Percentiles rank a stretch among this genome's conserved stretches.
Evolutionary conservation across 2,888 invertebrate species (phyloP).

Genomic region (Marasmarcha lunaedactyla): DNA sequence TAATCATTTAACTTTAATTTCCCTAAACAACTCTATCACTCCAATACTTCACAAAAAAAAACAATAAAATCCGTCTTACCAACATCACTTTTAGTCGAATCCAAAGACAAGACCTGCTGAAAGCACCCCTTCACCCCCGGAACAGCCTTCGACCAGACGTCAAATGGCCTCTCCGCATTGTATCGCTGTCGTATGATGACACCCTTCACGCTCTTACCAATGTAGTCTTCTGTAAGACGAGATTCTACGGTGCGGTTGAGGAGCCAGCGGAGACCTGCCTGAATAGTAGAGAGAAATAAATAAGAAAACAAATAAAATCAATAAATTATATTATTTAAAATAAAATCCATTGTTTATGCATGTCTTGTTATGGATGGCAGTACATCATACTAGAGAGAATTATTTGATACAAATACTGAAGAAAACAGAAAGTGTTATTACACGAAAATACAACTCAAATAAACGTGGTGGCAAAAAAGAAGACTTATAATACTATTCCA

Average conservation of each 20-base stretch:
- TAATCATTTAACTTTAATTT: no score
- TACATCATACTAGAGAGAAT: no score
- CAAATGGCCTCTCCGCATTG: constrained; percentile 39
- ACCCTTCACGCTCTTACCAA: constrained; percentile 20
- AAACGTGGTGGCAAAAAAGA: no score
- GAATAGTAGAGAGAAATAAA: constrained; percentile 10
- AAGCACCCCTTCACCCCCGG: constrained; percentile 42
- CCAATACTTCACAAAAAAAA: no score
- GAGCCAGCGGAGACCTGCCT: constrained; percentile 50
- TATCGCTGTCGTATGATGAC: constrained; percentile 42
- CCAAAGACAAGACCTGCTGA: constrained; percentile 42
- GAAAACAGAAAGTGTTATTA: no score
- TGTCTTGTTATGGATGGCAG: no score
- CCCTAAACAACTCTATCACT: no score
- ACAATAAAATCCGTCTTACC: constrained; percentile 33
- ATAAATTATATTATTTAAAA: no score
- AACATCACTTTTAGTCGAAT: constrained; percentile 34
- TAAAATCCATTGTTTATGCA: no score
- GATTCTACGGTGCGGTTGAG: constrained; percentile 32
- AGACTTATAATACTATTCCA: no score
- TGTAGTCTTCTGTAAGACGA: constrained; percentile 18
- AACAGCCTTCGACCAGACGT: constrained; percentile 49
- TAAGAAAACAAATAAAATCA: constrained; percentile 1
- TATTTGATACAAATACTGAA: no score
- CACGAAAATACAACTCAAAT: no score